Base-by-base conservation (phyloP, 53 echinoderm and acorn worm genomes). In the Antedon mediterranea region DNA sequence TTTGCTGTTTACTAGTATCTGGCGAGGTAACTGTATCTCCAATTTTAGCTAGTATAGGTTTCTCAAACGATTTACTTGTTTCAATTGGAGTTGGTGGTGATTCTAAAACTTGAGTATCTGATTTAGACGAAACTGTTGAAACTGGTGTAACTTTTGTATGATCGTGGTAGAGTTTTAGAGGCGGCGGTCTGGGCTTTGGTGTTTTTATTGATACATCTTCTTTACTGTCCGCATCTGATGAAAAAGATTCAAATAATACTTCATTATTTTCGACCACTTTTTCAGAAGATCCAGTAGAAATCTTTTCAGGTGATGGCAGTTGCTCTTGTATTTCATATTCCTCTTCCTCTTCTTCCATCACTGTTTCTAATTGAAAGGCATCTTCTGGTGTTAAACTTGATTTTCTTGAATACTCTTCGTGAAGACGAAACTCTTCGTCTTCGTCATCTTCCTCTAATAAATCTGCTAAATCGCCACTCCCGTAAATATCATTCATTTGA, bases 261-360 rank as follows among this genome's bases (percentile, higher is more conserved):
- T 57, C 57, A 18, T 2, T 15, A 18, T 26, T 15, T 57, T 57
- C 57, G 14, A 8, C 41, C 41, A 13, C 2, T 57, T 57, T 57
- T 2, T 57, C 57, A 23, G 57, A 23, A 11, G 57, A 57, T 57
- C 57, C 57, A 57, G 3, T 6, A 3, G 23, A 57, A 3, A 15
- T 3, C 23, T 57, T 57, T 6, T 70, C 83, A 42, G 71, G 72
- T 14, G 84, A 75, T 41, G 84, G 78, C 34, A 73, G 73, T 32
- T 74, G 71, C 43, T 79, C 75, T 76, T 74, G 43, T 30, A 79
- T 77, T 72, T 81, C 43, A 27, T 76, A 71, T 71, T 77, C 78
- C 31, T 78, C 82, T 73, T 86, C 86, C 9, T 82, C 86, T 76
- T 93, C 94, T 72, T 93, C 94, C 78, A 91, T 86, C 26, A 93